Base-by-base conservation (phyloP, 2,797 vertebrate species). In the Poliocrania exsul region DNA sequence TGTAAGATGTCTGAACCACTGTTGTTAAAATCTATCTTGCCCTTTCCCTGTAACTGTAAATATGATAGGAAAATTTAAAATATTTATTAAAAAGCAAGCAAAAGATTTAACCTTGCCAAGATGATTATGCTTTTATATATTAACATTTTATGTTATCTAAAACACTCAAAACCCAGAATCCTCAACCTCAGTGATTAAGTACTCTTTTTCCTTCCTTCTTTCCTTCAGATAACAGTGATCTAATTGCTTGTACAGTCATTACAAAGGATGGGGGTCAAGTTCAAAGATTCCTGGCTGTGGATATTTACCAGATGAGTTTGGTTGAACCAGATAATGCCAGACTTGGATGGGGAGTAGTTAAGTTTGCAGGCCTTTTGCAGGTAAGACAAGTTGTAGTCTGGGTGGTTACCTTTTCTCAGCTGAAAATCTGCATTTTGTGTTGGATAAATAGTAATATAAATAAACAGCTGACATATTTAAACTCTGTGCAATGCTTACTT, bases 281-380 rank as follows among this genome's bases (percentile, higher is more conserved):
- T 74, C 99, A 99, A 97, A 98, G 99, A 58, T 99, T 99, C 96
- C 98, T 99, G 66, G 99, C 99, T 18, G 99, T 99, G 6, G 99
- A 99, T 49, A 98, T 99, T 66, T 99, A 99, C 97, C 99, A 99
- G 97, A 99, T 99, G 99, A 99, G 99, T 94, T 97, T 99, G 89
- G 99, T 99, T 60, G 99, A 99, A 87, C 99, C 99, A 0, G 99
- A 99, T 54, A 97, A 98, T 90, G 99, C 99, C 95, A 98, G 99
- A 29, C 98, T 99, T 5, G 99, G 99, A 60, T 99, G 99, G 99
- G 99, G 99, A 25, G 99, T 99, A 1, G 99, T 99, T 81, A 99
- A 99, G 92, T 99, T 99, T 79, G 99, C 99, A 5, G 99, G 99
- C 44, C 98, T 99, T 74, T 97, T 99, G 51, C 99, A 99, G 98